Percentiles rank a stretch among this genome's conserved stretches.
Conservation (phyloP, 2,888 invertebrate species). For the Timema podura region DNA sequence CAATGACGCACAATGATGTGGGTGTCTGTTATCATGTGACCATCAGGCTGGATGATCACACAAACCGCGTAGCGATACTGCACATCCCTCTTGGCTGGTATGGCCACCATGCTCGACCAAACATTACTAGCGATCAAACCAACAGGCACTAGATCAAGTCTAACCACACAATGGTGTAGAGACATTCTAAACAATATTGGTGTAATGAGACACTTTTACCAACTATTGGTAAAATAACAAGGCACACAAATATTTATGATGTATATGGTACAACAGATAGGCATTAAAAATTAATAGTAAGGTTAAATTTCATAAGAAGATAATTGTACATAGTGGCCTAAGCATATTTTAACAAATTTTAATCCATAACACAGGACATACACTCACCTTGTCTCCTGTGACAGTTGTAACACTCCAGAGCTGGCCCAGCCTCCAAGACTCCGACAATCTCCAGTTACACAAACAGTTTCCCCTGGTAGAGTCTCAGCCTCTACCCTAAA, state of each 20-base stretch:
- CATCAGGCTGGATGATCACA: constrained; percentile 54
- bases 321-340: too few relatives aligned
- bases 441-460: constrained; percentile 63
- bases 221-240: too few relatives aligned
- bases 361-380: neutral
- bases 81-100: constrained; percentile 64
- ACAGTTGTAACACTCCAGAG: constrained; percentile 54
- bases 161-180: too few relatives aligned
- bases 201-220: too few relatives aligned
- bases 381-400: constrained; percentile 29
- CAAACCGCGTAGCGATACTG: constrained; percentile 75
- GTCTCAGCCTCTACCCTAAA: constrained; percentile 55
- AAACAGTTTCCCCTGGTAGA: constrained; percentile 59
- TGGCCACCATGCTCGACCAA: constrained; percentile 60
- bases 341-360: too few relatives aligned
- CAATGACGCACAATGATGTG: constrained; percentile 65
- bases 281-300: too few relatives aligned
- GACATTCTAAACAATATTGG: too few relatives aligned
- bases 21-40: constrained; percentile 44
- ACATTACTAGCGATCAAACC: constrained; percentile 40
- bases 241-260: too few relatives aligned
- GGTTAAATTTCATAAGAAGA: too few relatives aligned
- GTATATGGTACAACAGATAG: too few relatives aligned
- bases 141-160: too few relatives aligned
- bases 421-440: constrained; percentile 70